Base-by-base conservation (phyloP, 1,140 invertebrate genomes). In the Parasteatoda tepidariorum region DNA sequence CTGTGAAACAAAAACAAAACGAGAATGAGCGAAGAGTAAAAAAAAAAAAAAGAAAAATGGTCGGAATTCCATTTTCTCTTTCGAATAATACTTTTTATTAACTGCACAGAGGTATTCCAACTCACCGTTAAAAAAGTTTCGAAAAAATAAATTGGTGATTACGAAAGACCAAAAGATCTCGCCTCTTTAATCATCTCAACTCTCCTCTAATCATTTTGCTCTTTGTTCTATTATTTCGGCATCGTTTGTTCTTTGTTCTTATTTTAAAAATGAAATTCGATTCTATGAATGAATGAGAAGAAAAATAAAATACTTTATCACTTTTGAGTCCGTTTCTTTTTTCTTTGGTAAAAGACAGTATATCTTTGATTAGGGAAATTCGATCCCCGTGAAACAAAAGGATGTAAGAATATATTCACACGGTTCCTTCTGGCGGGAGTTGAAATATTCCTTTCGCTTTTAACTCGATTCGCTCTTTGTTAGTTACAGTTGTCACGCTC, bases 101-200 rank as follows among this genome's bases (percentile, higher is more conserved):
- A 38, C 34, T 38, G 15, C 33, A n/a, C 26, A 9, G 26, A 55
- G 7, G 18, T 55, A 70, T 41, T 31, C 18, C 9, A 48, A 70
- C 22, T 70, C 67, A 70, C 26, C 41, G 3, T 70, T 41, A 30
- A 48, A 70, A 70, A 48, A 13, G 18, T 22, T 30, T n/a, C n/a
- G 15, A 5, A 48, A 41, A 70, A 70, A 41, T 15, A 70, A 48
- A 15, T 48, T 48, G 34, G 24, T 70, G 67, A 70, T 70, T 70
- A 48, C 26, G 41, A 70, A 48, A 70, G 67, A 70, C 67, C 38
- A 70, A 70, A 70, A 15, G 67, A 70, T 70, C 41, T 41, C 67
- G 41, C 67, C 67, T 70, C 38, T 70, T 70, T 70, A 70, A 70
- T 70, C 67, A 70, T 48, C 67, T 70, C 34, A 70, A 48, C 38